Evolutionary conservation across 2,113 vertebrate species (phyloP).

Genomic region (Athene cunicularia): DNA sequence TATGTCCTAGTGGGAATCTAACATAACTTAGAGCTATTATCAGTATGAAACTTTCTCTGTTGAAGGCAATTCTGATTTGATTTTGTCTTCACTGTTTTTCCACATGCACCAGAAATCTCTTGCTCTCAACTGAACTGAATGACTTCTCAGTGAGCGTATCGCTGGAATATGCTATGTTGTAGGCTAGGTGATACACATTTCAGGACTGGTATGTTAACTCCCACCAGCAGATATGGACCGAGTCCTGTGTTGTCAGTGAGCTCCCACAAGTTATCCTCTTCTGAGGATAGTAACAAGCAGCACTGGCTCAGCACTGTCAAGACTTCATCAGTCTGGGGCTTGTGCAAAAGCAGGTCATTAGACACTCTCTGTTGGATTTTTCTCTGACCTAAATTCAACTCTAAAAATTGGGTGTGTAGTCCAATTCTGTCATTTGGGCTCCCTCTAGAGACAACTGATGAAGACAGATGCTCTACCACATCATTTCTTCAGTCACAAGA

Average conservation of each 20-base stretch:
- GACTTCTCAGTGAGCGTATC: background rate
- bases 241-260: background rate
- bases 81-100: background rate
- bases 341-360: background rate
- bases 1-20: background rate
- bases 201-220: background rate
- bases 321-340: background rate
- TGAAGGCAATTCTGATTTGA: background rate
- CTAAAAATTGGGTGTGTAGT: background rate
- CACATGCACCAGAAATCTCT: background rate
- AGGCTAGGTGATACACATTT: background rate
- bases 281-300: background rate
- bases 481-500: background rate
- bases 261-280: background rate
- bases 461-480: background rate
- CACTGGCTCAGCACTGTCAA: background rate
- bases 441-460: conserved; percentile 58
- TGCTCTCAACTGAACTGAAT: background rate
- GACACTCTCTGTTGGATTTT: background rate
- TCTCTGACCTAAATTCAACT: background rate
- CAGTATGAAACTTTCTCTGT: background rate
- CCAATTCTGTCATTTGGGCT: conserved; percentile 59
- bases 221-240: background rate
- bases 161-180: background rate
- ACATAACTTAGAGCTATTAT: background rate